phyloP scores from a whole-genome alignment of 2,113 vertebrate genomes.

The Copsychus sechellarum region DNA sequence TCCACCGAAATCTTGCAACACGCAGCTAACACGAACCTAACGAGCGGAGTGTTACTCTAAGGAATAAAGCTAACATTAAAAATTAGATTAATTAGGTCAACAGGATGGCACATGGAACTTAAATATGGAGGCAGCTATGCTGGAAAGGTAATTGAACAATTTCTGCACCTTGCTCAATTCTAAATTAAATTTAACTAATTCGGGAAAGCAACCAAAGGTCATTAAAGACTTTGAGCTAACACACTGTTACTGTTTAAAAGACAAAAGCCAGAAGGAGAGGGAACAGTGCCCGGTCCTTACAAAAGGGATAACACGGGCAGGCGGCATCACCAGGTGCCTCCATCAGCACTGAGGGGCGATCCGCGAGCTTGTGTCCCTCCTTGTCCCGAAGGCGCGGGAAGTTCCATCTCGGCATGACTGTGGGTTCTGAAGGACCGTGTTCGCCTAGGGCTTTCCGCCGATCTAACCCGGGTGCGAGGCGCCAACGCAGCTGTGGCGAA shows the following conservation, averaged over 20 bases:
- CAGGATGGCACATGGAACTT: not conserved
- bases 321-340: fast-evolving
- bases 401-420: fast-evolving
- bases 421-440: fast-evolving
- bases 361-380: fast-evolving
- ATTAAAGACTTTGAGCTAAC: not conserved
- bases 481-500: fast-evolving
- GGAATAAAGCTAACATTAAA: not conserved
- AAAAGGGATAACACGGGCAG: fast-evolving
- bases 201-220: not conserved
- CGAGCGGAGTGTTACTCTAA: too few species aligned
- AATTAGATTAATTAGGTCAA: not conserved
- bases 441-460: fast-evolving
- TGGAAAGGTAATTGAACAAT: not conserved
- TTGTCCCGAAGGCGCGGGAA: not conserved
- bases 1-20: not conserved
- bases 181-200: not conserved
- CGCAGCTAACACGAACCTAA: not conserved
- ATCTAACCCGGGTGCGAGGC: fast-evolving
- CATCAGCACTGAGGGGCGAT: fast-evolving
- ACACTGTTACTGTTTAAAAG: not conserved
- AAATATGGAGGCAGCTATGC: not conserved
- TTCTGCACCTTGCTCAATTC: not conserved
- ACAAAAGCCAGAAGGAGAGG: not conserved
- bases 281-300: fast-evolving